phyloP scores from a whole-genome alignment of 2,797 vertebrate genomes.

The Myotis vivesi region DNA sequence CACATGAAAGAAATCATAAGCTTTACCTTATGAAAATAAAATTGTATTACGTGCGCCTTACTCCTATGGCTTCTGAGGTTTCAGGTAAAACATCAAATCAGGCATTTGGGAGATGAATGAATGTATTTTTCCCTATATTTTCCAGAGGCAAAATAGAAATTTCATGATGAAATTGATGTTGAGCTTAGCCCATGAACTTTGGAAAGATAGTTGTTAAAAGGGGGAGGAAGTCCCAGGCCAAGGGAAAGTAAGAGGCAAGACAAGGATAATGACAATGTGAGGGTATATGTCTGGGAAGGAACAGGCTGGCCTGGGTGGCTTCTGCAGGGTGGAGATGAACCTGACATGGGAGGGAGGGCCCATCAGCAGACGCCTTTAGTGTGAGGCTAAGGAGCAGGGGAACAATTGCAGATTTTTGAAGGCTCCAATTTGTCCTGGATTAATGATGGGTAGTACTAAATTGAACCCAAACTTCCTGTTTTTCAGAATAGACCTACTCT shows the following conservation, averaged over 20 bases:
- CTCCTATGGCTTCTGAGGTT: neutral
- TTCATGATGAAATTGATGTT: neutral
- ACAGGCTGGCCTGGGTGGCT: too few species aligned
- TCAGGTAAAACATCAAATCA: neutral
- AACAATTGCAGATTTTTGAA: neutral
- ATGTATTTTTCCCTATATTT: neutral
- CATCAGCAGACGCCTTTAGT: neutral
- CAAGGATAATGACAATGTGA: neutral
- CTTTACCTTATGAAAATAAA: neutral
- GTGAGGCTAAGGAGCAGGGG: neutral
- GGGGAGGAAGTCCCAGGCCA: neutral
- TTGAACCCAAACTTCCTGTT: neutral
- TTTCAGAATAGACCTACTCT: conserved; percentile 27
- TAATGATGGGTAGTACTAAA: neutral
- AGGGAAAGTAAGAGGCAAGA: neutral
- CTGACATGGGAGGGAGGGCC: neutral
- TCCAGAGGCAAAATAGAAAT: neutral
- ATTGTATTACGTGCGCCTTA: neutral
- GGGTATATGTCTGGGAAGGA: neutral
- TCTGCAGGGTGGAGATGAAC: neutral
- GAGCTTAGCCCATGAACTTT: neutral
- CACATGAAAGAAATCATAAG: neutral
- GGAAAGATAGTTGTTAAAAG: neutral
- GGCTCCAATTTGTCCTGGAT: neutral
- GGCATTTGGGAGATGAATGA: neutral